A percentile compares a stretch with the other conserved stretches of the same genome.
phyloP scores from a whole-genome alignment of 2,888 invertebrate species.

The Amphimallon solstitiale region DNA sequence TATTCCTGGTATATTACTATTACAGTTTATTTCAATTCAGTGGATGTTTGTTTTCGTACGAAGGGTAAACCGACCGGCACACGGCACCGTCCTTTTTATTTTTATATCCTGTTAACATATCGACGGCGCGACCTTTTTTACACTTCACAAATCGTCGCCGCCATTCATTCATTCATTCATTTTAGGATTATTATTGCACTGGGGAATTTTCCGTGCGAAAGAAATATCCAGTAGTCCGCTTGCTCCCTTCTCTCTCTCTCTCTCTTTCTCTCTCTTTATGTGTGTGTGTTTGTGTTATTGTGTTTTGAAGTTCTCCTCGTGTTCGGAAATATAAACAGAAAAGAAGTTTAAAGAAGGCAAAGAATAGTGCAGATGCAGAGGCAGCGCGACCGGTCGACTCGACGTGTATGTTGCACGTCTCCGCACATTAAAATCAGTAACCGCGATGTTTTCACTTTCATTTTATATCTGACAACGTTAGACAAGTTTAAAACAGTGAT shows the following conservation, averaged over 20 bases:
- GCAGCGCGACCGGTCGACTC: background rate
- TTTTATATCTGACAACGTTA: conserved; percentile 40
- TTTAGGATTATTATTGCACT: background rate
- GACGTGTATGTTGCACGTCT: conserved; percentile 29
- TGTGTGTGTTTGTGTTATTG: too few species aligned
- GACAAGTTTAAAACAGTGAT: conserved; percentile 42
- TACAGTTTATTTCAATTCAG: conserved; percentile 45
- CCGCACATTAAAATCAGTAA: conserved; percentile 25
- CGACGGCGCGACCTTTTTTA: conserved; percentile 20
- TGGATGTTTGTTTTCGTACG: conserved; percentile 32
- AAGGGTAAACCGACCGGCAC: conserved; percentile 25
- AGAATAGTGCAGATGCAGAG: background rate
- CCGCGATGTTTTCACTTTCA: conserved; percentile 35
- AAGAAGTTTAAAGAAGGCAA: background rate
- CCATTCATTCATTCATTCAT: conserved; percentile 21
- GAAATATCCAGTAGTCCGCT: too few species aligned
- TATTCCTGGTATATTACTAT: conserved; percentile 38
- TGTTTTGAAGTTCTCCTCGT: conserved; percentile 27
- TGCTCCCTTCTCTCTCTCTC: too few species aligned
- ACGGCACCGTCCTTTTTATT: conserved; percentile 29
- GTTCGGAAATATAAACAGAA: conserved; percentile 29
- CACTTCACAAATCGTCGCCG: conserved; percentile 28
- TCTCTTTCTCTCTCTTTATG: too few species aligned
- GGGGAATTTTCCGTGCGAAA: too few species aligned
- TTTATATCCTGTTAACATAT: conserved; percentile 33